Percentiles rank a stretch among this genome's conserved stretches.
These are phyloP conservation scores for Bos javanicus DNA, from an alignment of 2,113 vertebrate genomes.

Conservation along the genomic window DNA sequence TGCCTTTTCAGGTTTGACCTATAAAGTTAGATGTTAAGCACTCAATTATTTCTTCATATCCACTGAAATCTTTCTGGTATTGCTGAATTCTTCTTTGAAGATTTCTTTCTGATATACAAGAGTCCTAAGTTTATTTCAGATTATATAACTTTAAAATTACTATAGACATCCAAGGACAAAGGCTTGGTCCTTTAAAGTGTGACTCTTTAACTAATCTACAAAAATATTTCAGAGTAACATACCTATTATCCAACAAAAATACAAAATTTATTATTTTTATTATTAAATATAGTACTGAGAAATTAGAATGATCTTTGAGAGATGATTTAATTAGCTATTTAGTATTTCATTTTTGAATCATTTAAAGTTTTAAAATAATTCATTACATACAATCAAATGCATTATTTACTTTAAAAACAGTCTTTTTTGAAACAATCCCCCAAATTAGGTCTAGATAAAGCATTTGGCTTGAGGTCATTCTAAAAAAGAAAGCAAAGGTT, in stretches of 20 bases:
- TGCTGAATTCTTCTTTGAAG: slow-evolving; percentile 78
- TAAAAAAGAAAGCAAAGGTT: not conserved
- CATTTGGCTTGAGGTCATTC: not conserved
- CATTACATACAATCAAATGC: not conserved
- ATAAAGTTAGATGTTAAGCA: slow-evolving; percentile 78
- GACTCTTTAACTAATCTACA: not conserved
- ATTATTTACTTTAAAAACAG: not conserved
- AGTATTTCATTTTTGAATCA: not conserved
- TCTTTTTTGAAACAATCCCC: not conserved
- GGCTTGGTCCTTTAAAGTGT: not conserved
- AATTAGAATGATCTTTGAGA: not conserved
- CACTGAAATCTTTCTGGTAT: slow-evolving; percentile 74
- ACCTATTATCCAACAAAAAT: not conserved
- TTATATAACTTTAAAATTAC: slow-evolving; percentile 56
- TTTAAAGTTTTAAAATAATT: not conserved
- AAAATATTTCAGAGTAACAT: not conserved
- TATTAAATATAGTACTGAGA: not conserved
- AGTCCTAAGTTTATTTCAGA: slow-evolving; percentile 19
- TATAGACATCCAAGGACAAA: not conserved
- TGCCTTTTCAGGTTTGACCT: slow-evolving; percentile 80
- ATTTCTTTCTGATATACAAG: slow-evolving; percentile 59
- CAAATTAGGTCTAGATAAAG: not conserved
- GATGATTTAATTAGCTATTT: not conserved
- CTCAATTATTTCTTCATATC: slow-evolving; percentile 82
- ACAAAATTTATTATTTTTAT: not conserved